phyloP scores from a whole-genome alignment of 2,113 vertebrate species.

The Galemys pyrenaicus region DNA sequence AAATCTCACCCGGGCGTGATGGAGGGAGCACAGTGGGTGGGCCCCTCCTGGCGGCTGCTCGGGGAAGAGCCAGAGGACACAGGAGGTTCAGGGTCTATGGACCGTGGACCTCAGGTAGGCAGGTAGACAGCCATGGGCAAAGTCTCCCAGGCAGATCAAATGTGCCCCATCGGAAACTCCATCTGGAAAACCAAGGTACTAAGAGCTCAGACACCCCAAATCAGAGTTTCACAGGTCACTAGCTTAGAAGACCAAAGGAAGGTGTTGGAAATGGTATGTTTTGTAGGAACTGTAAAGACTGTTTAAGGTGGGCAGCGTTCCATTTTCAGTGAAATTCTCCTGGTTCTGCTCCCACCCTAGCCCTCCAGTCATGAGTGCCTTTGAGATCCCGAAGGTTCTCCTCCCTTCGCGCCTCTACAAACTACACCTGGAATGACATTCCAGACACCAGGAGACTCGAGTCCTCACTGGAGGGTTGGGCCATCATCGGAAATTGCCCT shows the following conservation, averaged over 20 bases:
- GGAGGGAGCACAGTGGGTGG: not conserved
- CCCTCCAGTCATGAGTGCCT: not conserved
- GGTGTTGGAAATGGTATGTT: not conserved
- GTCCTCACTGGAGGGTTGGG: not conserved
- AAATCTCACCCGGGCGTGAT: not conserved
- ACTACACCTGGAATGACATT: not conserved
- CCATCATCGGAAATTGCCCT: not conserved
- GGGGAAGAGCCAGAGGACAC: not conserved
- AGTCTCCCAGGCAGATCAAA: not conserved
- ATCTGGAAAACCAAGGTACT: not conserved
- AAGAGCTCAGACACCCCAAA: not conserved
- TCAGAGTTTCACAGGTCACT: not conserved
- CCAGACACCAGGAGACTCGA: not conserved
- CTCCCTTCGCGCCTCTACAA: not conserved
- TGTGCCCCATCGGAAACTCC: not conserved
- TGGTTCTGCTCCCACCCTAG: not conserved
- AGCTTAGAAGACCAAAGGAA: slow-evolving; percentile 19
- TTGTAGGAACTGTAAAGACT: not conserved
- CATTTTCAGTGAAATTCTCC: not conserved
- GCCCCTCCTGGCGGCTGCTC: not conserved
- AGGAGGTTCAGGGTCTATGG: not conserved
- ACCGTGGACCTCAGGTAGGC: not conserved
- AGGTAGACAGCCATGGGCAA: not conserved
- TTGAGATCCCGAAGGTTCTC: not conserved
- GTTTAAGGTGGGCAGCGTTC: not conserved